A percentile compares a stretch with the other conserved stretches of the same genome.
Conservation (phyloP, 2,113 vertebrate genomes). For the Agapornis roseicollis region DNA sequence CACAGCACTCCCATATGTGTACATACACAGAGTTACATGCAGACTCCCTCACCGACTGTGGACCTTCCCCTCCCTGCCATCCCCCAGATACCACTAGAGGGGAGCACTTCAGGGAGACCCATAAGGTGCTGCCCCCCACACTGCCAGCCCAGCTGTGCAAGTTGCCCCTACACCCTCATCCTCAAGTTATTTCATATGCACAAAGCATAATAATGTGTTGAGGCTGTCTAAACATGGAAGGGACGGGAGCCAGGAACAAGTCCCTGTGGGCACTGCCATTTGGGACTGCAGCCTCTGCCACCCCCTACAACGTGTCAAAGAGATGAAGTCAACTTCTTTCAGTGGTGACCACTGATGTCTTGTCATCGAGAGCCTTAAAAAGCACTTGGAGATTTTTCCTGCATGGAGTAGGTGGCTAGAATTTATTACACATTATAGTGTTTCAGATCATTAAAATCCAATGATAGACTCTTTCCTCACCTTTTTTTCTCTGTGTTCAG, state of each 20-base stretch:
- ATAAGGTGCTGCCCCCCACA: background rate
- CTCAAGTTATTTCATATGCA: accelerated
- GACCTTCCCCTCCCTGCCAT: background rate
- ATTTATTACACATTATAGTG: background rate
- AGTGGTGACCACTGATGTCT: background rate
- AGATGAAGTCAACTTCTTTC: background rate
- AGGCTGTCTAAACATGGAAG: accelerated
- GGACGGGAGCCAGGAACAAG: background rate
- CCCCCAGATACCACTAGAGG: accelerated
- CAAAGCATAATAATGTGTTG: background rate
- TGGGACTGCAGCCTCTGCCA: background rate
- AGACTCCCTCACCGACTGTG: accelerated
- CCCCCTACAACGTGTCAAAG: background rate
- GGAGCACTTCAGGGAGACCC: background rate
- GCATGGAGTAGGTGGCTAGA: background rate
- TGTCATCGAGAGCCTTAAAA: background rate
- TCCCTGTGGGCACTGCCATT: accelerated
- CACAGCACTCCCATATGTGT: background rate
- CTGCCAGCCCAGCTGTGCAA: background rate
- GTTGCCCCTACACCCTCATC: background rate
- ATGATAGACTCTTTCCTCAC: background rate
- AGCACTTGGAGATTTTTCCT: background rate
- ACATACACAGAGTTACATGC: accelerated
- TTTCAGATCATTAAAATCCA: background rate
- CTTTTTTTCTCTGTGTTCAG: background rate